Conservation (phyloP, 2,113 vertebrate genomes). For the Charadrius vociferus region DNA sequence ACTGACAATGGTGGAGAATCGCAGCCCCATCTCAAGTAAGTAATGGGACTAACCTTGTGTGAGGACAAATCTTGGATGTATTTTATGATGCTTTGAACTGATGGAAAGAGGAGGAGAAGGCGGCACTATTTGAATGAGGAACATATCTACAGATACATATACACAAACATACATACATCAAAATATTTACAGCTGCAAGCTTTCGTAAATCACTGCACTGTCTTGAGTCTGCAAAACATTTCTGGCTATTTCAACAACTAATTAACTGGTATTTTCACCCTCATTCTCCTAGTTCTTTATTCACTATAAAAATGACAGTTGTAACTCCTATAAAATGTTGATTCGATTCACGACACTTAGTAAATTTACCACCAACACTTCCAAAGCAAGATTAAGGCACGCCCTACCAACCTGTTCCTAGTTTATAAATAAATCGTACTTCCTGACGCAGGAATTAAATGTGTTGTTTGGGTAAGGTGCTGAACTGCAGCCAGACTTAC, state of each 20-base stretch:
- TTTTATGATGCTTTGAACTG: not conserved
- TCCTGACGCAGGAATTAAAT: slow-evolving; percentile 41
- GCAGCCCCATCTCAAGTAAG: not conserved
- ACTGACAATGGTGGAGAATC: not conserved
- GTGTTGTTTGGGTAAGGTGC: not conserved
- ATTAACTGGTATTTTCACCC: not conserved
- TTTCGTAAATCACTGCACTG: not conserved
- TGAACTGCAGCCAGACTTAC: slow-evolving; percentile 57
- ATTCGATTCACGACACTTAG: slow-evolving; percentile 73
- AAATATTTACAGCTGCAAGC: slow-evolving; percentile 20
- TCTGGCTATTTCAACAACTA: not conserved
- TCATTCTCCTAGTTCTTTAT: slow-evolving; percentile 24
- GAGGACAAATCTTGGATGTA: not conserved
- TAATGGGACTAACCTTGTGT: not conserved
- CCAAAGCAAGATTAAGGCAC: slow-evolving; percentile 78
- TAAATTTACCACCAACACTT: slow-evolving; percentile 79
- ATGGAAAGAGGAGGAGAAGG: not conserved
- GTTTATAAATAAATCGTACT: slow-evolving; percentile 75
- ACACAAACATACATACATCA: not conserved
- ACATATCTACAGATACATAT: not conserved
- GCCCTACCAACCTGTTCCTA: slow-evolving; percentile 70
- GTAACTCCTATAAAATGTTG: slow-evolving; percentile 70
- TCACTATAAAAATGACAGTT: slow-evolving; percentile 68
- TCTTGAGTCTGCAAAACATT: slow-evolving; percentile 5
- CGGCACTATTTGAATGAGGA: not conserved